Base-by-base conservation (phyloP, 1,140 invertebrate species). In the Cephus cinctus region DNA sequence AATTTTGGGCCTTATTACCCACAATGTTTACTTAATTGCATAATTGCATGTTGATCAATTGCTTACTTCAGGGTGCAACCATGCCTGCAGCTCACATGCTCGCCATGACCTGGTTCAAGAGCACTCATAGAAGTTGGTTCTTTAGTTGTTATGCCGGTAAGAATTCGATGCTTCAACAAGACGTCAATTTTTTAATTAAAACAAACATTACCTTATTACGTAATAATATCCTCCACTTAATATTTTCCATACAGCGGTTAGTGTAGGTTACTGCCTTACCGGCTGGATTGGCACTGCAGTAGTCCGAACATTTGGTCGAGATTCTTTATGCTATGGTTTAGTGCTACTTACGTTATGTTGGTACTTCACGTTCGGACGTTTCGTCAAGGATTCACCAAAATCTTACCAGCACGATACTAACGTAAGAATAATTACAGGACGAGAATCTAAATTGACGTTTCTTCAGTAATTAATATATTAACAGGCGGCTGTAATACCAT, bases 281-380 rank as follows among this genome's bases (percentile, higher is more conserved):
- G 80, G 80, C 3, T 77, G 80, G 63, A 51, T 81, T 34, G 80
- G 80, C 3, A 81, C 79, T 3, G 65, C 77, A 1, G 60, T 81
- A 1, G 80, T 81, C 6, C 63, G 78, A 52, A 63, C 69, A 23
- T 69, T 76, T n/a, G 81, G 81, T 3, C 59, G 79, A 43, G 80
- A 82, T 61, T 79, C 80, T 21, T 67, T 85, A 3, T 84, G 82
- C 51, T 85, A 84, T 48, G 73, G 78, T 44, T 78, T 83, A 38
- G 78, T 83, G 25, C 52, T 70, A 18, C 42, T 80, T 6, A 77
- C 81, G 2, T 58, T 85, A 1, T 56, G 86, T 21, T 89, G 87
- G 87, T 85, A 85, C 50, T 75, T 86, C 11, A 50, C 85, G 0
- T 90, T 88, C 80, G 78, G 81, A 57, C 58, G 83, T 31, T 78